Evolutionary conservation across 2,888 invertebrate species (phyloP).

Genomic region (Boloria euphrosyne): DNA sequence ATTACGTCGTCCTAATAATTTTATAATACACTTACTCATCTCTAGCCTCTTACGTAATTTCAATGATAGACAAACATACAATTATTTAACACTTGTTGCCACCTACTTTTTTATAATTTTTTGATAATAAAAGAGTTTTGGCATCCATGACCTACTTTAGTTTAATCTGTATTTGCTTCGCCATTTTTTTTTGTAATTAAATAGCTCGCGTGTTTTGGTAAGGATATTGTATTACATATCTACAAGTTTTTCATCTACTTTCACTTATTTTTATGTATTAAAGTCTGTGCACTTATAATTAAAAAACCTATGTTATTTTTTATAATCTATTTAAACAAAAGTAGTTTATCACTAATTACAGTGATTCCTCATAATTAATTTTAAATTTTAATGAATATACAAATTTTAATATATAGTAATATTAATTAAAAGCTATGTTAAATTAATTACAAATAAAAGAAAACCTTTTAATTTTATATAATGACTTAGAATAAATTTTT

Average conservation of each 20-base stretch:
- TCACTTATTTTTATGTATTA: neutral
- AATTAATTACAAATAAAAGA: too few relatives aligned
- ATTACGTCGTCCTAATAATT: too few relatives aligned
- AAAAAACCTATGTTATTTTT: too few relatives aligned
- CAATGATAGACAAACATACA: constrained; percentile 1
- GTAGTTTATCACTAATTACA: too few relatives aligned
- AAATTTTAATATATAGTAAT: too few relatives aligned
- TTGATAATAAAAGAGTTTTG: constrained; percentile 51
- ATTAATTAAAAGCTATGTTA: too few relatives aligned
- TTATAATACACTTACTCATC: neutral
- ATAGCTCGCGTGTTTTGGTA: constrained; percentile 6
- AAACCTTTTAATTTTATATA: too few relatives aligned
- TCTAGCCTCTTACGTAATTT: constrained; percentile 10
- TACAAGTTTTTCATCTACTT: neutral
- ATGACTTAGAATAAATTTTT: too few relatives aligned
- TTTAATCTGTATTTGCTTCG: constrained; percentile 25
- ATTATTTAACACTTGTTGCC: constrained; percentile 8
- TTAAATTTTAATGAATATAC: too few relatives aligned
- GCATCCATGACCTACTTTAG: constrained; percentile 58
- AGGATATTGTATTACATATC: neutral
- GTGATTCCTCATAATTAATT: too few relatives aligned
- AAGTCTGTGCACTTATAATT: neutral
- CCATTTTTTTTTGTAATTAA: constrained; percentile 26
- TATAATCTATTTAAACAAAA: too few relatives aligned
- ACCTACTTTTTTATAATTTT: constrained; percentile 56